Conservation (phyloP, 1,140 invertebrate species). For the Leptinotarsa lineolata region DNA sequence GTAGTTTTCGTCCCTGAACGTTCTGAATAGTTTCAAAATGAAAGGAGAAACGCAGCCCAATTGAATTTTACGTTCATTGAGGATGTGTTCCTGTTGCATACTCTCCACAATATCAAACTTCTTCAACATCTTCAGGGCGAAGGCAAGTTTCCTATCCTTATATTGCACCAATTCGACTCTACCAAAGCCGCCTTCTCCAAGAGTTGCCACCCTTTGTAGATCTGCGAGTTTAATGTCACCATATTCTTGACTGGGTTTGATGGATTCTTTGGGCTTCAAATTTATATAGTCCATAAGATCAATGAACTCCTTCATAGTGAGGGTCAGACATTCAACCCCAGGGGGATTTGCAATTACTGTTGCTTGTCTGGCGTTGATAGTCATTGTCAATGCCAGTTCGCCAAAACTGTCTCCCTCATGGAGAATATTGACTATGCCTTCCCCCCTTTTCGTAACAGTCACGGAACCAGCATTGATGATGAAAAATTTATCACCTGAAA, state of each 20-base stretch:
- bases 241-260: slow-evolving; percentile 59
- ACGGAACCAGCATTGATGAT: slow-evolving; percentile 94
- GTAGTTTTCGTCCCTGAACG: slow-evolving; percentile 93
- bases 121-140: slow-evolving; percentile 90
- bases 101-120: slow-evolving; percentile 92
- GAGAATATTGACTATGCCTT: slow-evolving; percentile 65
- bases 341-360: slow-evolving; percentile 85
- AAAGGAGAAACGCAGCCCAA: slow-evolving; percentile 66
- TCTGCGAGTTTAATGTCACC: slow-evolving; percentile 75
- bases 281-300: slow-evolving; percentile 42
- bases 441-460: slow-evolving; percentile 69
- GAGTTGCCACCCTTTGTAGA: slow-evolving; percentile 77
- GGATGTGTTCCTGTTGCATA: slow-evolving; percentile 88
- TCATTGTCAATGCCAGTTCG: slow-evolving; percentile 77
- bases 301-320: slow-evolving; percentile 72
- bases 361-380: slow-evolving; percentile 75
- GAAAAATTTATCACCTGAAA: slow-evolving; percentile 89
- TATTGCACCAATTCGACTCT: slow-evolving; percentile 78
- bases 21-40: slow-evolving; percentile 80
- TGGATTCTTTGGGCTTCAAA: slow-evolving; percentile 51
- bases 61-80: slow-evolving; percentile 91
- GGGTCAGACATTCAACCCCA: slow-evolving; percentile 87
- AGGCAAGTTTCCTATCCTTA: slow-evolving; percentile 69
- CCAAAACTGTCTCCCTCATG: slow-evolving; percentile 77
- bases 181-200: slow-evolving; percentile 95